A percentile compares a stretch with the other conserved stretches of the same genome.
phyloP scores from a whole-genome alignment of 2,888 invertebrate genomes.

The Parochlus steinenii region DNA sequence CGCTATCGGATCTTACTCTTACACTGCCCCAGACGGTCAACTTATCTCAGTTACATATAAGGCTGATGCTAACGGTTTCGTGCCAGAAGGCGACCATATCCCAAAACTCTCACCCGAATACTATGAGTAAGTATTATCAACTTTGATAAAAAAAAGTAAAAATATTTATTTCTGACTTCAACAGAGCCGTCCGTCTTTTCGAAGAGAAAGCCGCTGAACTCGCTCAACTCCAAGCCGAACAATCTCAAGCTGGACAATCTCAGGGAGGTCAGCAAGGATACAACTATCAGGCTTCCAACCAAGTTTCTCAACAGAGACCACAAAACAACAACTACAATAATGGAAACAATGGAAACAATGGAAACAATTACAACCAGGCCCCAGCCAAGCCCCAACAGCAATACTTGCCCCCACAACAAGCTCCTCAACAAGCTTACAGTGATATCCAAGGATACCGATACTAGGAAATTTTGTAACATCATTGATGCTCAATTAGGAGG shows the following conservation, averaged over 20 bases:
- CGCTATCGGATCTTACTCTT: constrained; percentile 44
- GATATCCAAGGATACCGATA: constrained; percentile 14
- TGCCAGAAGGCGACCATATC: constrained; percentile 57
- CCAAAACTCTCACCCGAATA: constrained; percentile 45
- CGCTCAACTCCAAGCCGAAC: constrained; percentile 6
- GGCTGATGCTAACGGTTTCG: constrained; percentile 62
- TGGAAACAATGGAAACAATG: constrained; percentile 1
- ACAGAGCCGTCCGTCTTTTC: constrained; percentile 10
- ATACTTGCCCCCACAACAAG: constrained; percentile 21
- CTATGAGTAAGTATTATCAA: constrained; percentile 10
- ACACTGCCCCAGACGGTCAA: constrained; percentile 42
- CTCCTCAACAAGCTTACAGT: constrained; percentile 3
- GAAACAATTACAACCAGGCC: constrained; percentile 3
- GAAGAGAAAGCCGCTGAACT: constrained; percentile 11
- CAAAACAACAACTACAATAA: constrained; percentile 6
- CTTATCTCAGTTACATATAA: constrained; percentile 47
- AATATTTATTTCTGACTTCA: neutral
- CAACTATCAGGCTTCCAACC: constrained; percentile 9
- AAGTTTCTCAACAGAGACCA: constrained; percentile 5
- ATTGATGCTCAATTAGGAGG: too few species aligned
- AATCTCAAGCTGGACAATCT: constrained; percentile 3
- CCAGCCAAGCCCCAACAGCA: constrained; percentile 17
- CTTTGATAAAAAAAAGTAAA: neutral
- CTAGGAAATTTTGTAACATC: constrained; percentile 9
- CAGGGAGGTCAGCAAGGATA: constrained; percentile 8